Evolutionary conservation across 1,140 invertebrate genomes (phyloP), one percentile per base, ranked within the genome.

Genomic region (Thaumetopoea pityocampa): DNA sequence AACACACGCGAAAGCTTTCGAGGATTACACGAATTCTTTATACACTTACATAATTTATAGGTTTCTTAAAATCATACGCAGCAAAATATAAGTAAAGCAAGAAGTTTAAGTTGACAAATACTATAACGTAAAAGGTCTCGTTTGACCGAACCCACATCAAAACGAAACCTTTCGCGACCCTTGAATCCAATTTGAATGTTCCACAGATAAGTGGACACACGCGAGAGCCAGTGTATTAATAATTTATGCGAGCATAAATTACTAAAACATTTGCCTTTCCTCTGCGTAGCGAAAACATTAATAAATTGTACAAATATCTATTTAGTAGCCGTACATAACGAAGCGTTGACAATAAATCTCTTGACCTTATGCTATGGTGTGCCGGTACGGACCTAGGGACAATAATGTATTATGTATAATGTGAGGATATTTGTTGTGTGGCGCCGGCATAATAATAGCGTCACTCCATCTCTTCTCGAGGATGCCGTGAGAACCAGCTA

Each of bases 201-300:
- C 52, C 36, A 47, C 60, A 58, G 62, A 67, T 66, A 71, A 47
- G 42, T 49, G 45, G 46, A 48, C 14, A 40, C 49, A 22, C 43
- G 30, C 24, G 14, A 18, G 46, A 37, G 46, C 47, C 40, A 51
- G 19, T 37, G 17, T 60, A 56, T 64, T 62, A 55, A 66, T 67
- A 66, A 67, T 71, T 62, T 60, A 67, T 68, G 47, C 57, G 24
- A 49, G 60, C 53, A 66, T 71, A 71, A 71, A 68, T 68, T 64
- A 60, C 51, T 32, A 51, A 61, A 61, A 57, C 40, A 58, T 59
- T 62, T 54, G 66, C 40, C 56, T 59, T 56, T 52, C 45, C 59
- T 55, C 30, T 45, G 30, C 43, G 51, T 26, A 46, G 52, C 40
- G n/a, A n/a, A 51, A 56, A 62, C 45, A 48, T 16, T 61, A 56